Evolutionary conservation across 1,140 invertebrate genomes (phyloP).

Genomic region (Rhagoletis pomonella): DNA sequence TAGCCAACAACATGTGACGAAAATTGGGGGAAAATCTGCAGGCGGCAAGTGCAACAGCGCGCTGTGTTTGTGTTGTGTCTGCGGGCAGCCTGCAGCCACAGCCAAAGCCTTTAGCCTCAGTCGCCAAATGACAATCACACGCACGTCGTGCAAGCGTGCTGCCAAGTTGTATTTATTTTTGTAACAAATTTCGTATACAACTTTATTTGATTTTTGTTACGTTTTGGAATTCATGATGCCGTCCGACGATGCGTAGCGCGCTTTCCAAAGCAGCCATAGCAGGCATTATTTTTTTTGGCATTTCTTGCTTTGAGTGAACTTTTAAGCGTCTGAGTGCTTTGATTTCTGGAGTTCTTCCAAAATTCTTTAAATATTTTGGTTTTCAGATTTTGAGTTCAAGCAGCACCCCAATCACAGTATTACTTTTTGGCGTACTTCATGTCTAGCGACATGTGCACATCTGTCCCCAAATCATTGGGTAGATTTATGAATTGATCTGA

Average conservation of each 20-base stretch:
- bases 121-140: background rate
- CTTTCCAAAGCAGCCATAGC: background rate
- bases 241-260: background rate
- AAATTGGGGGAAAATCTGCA: conserved; percentile 39
- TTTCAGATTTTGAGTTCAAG: background rate
- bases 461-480: conserved; percentile 19
- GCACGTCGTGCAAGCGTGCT: background rate
- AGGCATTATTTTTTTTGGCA: background rate
- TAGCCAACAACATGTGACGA: conserved; percentile 49
- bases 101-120: background rate
- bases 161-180: conserved; percentile 32
- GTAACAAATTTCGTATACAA: conserved; percentile 42
- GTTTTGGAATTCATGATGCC: background rate
- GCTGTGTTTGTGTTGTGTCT: background rate
- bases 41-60: conserved; percentile 26
- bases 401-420: background rate
- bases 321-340: background rate
- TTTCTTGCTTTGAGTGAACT: conserved; percentile 1
- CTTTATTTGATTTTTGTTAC: background rate
- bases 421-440: background rate
- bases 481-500: background rate
- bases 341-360: conserved; percentile 13
- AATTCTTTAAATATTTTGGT: conserved; percentile 37
- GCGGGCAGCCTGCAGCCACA: background rate
- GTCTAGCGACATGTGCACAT: background rate